phyloP scores from a whole-genome alignment of 2,113 vertebrate genomes.

The Mungos mungo region DNA sequence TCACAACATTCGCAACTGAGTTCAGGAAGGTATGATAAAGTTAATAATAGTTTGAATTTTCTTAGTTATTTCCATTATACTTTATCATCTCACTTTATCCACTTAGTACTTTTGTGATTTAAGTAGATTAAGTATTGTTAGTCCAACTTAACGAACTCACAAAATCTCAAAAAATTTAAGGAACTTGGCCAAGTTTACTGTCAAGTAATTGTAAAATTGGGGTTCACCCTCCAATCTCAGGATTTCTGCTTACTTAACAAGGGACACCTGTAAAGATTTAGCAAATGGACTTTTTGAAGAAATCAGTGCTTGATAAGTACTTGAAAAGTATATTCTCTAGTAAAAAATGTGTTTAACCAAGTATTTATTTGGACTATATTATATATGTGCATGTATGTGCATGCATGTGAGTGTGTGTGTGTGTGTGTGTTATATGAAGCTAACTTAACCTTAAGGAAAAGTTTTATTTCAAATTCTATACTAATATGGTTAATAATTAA shows the following conservation, averaged over 20 bases:
- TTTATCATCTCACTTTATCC: neutral
- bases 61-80: neutral
- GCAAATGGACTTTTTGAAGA: neutral
- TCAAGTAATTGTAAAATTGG: neutral
- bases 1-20: neutral
- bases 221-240: neutral
- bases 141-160: neutral
- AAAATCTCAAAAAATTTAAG: neutral
- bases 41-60: neutral
- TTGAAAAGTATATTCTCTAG: neutral
- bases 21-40: neutral
- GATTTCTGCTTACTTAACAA: neutral
- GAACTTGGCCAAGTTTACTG: neutral
- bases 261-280: neutral
- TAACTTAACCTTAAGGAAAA: neutral
- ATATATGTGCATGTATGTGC: neutral
- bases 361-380: neutral
- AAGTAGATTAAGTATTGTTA: neutral
- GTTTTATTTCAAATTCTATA: neutral
- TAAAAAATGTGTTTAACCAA: neutral
- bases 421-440: neutral
- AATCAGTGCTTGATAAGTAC: neutral
- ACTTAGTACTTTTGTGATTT: neutral
- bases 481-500: neutral
- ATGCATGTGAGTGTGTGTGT: no score